Evolutionary conservation across 1,140 invertebrate genomes (phyloP).

Genomic region (Cydia strobilella): DNA sequence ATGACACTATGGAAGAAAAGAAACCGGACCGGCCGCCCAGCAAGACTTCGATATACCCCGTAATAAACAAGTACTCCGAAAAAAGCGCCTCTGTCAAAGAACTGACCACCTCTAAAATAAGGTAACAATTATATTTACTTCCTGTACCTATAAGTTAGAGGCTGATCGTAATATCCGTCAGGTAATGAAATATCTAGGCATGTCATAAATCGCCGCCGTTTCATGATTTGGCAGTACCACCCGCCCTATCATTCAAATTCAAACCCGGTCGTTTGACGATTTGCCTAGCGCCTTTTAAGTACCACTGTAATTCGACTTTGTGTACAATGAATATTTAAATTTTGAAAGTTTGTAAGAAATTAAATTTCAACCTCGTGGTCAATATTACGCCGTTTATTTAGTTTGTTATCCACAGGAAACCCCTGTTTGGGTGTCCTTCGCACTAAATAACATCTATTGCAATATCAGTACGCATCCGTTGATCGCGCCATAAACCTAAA

Average conservation of each 20-base stretch:
- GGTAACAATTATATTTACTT: constrained; percentile 43
- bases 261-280: too few relatives aligned
- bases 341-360: too few relatives aligned
- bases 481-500: not conserved
- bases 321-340: too few relatives aligned
- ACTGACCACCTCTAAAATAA: constrained; percentile 72
- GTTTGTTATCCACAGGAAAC: constrained; percentile 7
- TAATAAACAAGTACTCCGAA: constrained; percentile 72
- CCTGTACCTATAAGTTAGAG: too few relatives aligned
- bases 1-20: constrained; percentile 62
- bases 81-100: constrained; percentile 72
- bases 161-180: too few relatives aligned
- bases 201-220: too few relatives aligned
- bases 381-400: not conserved
- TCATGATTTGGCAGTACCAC: too few relatives aligned
- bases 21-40: constrained; percentile 65
- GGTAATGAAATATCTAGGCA: too few relatives aligned
- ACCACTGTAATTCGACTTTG: too few relatives aligned
- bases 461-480: not conserved
- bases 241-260: too few relatives aligned
- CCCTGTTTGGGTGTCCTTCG: not conserved
- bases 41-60: constrained; percentile 63
- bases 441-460: not conserved
- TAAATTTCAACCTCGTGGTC: not conserved
- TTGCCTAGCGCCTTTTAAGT: too few relatives aligned